A percentile compares a stretch with the other conserved stretches of the same genome.
Evolutionary conservation across 2,113 vertebrate species (phyloP).

Genomic region (Triplophysa rosa): DNA sequence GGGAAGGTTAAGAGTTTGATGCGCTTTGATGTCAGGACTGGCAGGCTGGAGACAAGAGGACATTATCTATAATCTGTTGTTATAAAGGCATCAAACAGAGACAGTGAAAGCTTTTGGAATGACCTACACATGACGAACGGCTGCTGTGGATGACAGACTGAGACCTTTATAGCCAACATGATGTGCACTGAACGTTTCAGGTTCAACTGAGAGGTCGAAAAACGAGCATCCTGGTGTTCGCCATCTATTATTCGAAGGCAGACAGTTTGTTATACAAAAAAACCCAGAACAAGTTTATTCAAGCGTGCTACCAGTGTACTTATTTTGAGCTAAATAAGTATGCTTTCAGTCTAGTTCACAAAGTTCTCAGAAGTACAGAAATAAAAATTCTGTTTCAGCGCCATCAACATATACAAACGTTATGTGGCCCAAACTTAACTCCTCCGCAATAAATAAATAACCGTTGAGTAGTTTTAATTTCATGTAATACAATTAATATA

Average conservation of each 20-base stretch:
- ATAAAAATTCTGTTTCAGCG: too few relatives aligned
- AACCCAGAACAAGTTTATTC: too few relatives aligned
- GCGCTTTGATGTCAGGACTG: slow-evolving; percentile 38
- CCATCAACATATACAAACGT: too few relatives aligned
- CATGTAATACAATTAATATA: too few relatives aligned
- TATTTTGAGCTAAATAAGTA: too few relatives aligned
- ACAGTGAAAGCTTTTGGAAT: slow-evolving; percentile 22
- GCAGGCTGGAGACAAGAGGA: slow-evolving; percentile 38
- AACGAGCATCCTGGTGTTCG: background rate
- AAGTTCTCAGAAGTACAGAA: too few relatives aligned
- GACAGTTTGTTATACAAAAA: background rate
- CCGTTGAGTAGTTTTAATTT: too few relatives aligned
- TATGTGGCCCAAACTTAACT: too few relatives aligned
- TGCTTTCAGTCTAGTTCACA: too few relatives aligned
- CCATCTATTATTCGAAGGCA: background rate
- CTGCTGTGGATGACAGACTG: background rate
- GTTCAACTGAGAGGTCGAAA: background rate
- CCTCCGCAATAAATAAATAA: too few relatives aligned
- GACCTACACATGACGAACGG: slow-evolving; percentile 14
- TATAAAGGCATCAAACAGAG: slow-evolving; percentile 44
- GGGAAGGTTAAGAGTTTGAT: slow-evolving; percentile 34
- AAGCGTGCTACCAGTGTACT: too few relatives aligned
- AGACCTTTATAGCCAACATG: slow-evolving; percentile 8
- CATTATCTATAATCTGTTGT: slow-evolving; percentile 54
- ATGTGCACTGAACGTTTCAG: background rate